phyloP scores from a whole-genome alignment of 2,888 invertebrate genomes.

The Deilephila elpenor region DNA sequence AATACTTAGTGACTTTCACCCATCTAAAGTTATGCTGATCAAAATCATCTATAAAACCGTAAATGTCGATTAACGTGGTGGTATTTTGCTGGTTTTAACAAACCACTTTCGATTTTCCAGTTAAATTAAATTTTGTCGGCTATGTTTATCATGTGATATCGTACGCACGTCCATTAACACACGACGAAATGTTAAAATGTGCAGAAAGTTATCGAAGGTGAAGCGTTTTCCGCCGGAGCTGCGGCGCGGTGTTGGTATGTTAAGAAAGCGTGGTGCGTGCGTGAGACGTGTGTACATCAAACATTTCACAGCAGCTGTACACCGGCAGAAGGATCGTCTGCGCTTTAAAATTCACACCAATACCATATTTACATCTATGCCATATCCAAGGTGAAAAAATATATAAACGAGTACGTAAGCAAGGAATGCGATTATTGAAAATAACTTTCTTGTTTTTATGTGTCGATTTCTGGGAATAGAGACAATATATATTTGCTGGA shows the following conservation, averaged over 20 bases:
- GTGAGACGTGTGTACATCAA: constrained; percentile 41
- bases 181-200: constrained; percentile 20
- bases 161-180: background rate
- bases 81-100: background rate
- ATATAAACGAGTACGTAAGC: too few species aligned
- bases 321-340: constrained; percentile 35
- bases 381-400: too few species aligned
- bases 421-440: too few species aligned
- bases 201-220: constrained; percentile 41
- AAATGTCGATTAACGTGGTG: too few species aligned
- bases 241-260: constrained; percentile 54
- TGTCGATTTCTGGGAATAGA: too few species aligned
- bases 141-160: background rate
- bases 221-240: constrained; percentile 52
- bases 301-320: constrained; percentile 48
- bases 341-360: background rate
- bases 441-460: too few species aligned
- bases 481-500: too few species aligned
- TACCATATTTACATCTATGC: background rate
- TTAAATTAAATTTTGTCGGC: background rate
- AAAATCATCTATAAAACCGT: too few species aligned
- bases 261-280: constrained; percentile 59
- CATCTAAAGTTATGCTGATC: too few species aligned
- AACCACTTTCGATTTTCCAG: background rate
- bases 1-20: too few species aligned